Conservation (phyloP, 2,888 invertebrate species). For the Rhogogaster chlorosoma region DNA sequence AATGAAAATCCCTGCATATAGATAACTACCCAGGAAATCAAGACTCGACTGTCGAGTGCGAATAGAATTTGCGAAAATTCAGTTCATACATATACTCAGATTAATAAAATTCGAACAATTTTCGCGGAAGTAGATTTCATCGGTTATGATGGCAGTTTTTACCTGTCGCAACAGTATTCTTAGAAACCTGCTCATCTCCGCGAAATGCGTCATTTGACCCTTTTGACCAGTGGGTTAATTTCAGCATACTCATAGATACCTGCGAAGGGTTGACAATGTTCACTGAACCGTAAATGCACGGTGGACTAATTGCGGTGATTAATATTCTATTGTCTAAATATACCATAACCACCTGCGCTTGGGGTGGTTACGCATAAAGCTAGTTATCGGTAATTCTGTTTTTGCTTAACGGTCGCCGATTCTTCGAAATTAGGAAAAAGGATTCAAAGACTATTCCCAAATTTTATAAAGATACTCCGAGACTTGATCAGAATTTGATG, state of each 20-base stretch:
- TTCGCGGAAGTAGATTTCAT: background rate
- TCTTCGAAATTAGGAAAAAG: background rate
- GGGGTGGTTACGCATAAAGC: background rate
- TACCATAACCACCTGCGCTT: conserved; percentile 7
- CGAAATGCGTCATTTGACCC: conserved; percentile 7
- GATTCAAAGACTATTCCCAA: background rate
- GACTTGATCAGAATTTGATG: background rate
- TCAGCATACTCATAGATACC: conserved; percentile 6
- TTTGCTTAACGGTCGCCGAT: background rate
- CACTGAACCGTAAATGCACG: background rate
- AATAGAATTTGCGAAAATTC: background rate
- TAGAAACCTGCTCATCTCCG: background rate
- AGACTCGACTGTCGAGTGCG: background rate
- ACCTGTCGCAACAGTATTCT: background rate
- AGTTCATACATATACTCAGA: background rate
- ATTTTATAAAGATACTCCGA: background rate
- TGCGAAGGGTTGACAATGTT: conserved; percentile 3
- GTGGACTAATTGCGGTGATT: conserved; percentile 1
- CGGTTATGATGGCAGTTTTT: background rate
- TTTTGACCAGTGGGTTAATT: conserved; percentile 1
- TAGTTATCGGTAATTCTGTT: background rate
- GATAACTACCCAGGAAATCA: background rate
- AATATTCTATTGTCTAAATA: conserved; percentile 22
- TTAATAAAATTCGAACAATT: no score
- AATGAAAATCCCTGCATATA: background rate